These are phyloP conservation scores for Pachycephus smyrnensis DNA, from an alignment of 2,888 invertebrate genomes.

Conservation along the genomic window DNA sequence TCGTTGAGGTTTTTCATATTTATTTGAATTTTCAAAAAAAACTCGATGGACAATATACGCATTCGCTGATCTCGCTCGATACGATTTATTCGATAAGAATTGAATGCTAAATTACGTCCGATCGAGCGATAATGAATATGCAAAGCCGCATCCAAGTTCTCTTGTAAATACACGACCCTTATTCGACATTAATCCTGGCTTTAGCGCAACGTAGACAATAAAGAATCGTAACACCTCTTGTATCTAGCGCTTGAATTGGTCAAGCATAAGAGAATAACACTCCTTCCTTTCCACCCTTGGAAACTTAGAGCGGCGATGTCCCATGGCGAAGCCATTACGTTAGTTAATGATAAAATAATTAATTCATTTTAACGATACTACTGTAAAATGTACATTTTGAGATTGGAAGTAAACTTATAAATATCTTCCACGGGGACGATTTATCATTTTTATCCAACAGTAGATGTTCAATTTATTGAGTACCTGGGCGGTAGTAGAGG, in stretches of 20 bases:
- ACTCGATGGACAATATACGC: background rate
- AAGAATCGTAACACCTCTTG: constrained; percentile 30
- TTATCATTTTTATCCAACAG: background rate
- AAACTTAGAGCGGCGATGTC: constrained; percentile 33
- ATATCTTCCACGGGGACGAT: constrained; percentile 60
- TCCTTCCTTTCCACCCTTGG: constrained; percentile 17
- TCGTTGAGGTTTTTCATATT: background rate
- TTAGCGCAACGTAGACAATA: constrained; percentile 35
- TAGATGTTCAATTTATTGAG: background rate
- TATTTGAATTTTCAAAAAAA: background rate
- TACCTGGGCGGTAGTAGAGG: background rate
- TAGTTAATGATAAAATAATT: constrained; percentile 44
- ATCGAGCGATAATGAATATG: constrained; percentile 3
- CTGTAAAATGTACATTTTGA: constrained; percentile 61
- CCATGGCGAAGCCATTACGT: constrained; percentile 38
- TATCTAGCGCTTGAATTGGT: constrained; percentile 35
- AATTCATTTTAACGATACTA: constrained; percentile 49
- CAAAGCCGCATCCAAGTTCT: constrained; percentile 26
- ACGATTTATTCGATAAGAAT: background rate
- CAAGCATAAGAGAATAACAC: constrained; percentile 18
- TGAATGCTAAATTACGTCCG: background rate
- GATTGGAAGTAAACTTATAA: constrained; percentile 67
- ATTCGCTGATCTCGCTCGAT: background rate
- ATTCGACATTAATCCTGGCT: constrained; percentile 26
- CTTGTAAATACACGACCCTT: constrained; percentile 35